Evolutionary conservation across 2,888 invertebrate genomes (phyloP), one percentile per base, ranked within the genome.

Genomic region (Trichopria drosophilae): DNA sequence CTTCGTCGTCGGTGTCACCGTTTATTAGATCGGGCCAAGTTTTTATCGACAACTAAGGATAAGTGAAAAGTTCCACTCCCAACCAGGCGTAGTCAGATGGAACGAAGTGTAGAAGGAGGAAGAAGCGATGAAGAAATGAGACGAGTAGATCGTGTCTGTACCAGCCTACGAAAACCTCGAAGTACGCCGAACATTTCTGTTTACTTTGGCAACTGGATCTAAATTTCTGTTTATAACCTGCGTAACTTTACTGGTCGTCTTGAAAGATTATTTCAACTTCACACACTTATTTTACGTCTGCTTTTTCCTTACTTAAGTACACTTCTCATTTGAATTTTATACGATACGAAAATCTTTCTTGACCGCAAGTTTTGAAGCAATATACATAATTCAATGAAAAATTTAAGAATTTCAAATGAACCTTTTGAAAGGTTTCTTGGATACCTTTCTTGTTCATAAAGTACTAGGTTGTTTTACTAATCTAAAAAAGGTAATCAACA

Each of bases 151-250:
- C 35, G 36, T 37, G 29, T 45, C 28, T 19, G 29, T n/a, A 39
- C 41, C 24, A 55, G 39, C 9, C 9, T 12, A 19, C 19, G 12
- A 22, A 24, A 16, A 12, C 13, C 26, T 28, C 6, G 5, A 47
- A 45, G 55, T 12, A 39, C 55, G 49, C 51, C 49, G 56, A n/a
- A n/a, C n/a, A n/a, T n/a, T n/a, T n/a, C 52, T 65, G 63, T 68
- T 69, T 69, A 68, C 69, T 68, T 69, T 67, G 62, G 64, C 68
- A 68, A 69, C 66, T 67, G 64, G 65, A 69, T 68, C 67, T 68
- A 67, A 70, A 69, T 69, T 69, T 68, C 67, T 68, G 69, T 70
- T 69, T 70, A 71, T 69, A 70, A 69, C 64, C 65, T 63, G 61
- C 58, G 55, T 62, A 69, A 68, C 64, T 68, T 65, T 63, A 62